Conservation (phyloP, 2,113 vertebrate species). For the Jacana jacana region DNA sequence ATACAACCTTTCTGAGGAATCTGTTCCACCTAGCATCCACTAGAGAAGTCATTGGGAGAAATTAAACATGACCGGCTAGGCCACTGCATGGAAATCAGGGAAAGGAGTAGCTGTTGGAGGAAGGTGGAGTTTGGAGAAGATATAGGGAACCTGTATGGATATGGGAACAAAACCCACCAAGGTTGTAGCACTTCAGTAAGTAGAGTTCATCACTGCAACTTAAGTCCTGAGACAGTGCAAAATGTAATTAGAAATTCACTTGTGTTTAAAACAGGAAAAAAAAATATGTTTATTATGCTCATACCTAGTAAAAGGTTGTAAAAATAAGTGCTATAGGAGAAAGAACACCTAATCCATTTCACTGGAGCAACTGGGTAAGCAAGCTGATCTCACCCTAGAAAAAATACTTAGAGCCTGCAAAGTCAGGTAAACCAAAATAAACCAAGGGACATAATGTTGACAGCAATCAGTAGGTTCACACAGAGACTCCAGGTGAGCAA, state of each 20-base stretch:
- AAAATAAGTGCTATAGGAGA: not conserved
- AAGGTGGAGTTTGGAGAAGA: not conserved
- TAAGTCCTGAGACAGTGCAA: not conserved
- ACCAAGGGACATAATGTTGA: not conserved
- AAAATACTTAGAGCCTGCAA: not conserved
- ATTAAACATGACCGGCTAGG: not conserved
- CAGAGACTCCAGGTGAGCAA: not conserved
- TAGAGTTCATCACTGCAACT: not conserved
- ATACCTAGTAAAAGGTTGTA: not conserved
- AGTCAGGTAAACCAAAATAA: not conserved
- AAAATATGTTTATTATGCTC: not conserved
- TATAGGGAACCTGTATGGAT: not conserved
- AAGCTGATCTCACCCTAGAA: not conserved
- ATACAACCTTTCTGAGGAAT: not conserved
- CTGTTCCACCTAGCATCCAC: not conserved
- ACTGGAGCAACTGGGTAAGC: not conserved
- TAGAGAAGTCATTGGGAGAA: not conserved
- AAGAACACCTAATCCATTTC: not conserved
- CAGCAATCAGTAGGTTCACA: not conserved
- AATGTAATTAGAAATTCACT: not conserved
- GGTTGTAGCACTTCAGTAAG: not conserved
- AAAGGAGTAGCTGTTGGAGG: not conserved
- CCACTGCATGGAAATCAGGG: not conserved
- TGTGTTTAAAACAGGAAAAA: not conserved
- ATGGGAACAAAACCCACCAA: not conserved